Evolutionary conservation across 2,888 invertebrate species (phyloP).

Genomic region (Drosophila anomalata): DNA sequence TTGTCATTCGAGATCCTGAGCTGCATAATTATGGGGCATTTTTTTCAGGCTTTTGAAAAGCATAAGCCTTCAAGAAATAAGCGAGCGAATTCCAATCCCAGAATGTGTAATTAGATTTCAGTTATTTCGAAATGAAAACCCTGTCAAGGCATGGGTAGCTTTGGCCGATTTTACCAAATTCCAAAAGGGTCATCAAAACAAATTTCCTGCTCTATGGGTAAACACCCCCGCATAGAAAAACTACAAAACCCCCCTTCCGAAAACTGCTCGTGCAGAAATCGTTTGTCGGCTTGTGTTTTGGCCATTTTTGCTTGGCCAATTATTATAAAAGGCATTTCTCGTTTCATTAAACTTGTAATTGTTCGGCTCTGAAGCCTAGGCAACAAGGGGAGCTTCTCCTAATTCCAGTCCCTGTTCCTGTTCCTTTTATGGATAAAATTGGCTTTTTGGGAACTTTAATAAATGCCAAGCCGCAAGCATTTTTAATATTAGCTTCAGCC

Average conservation of each 20-base stretch:
- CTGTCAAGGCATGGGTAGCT: slow-evolving; percentile 13
- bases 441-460: slow-evolving; percentile 44
- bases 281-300: slow-evolving; percentile 24
- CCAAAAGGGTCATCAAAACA: slow-evolving; percentile 1
- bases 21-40: slow-evolving; percentile 62
- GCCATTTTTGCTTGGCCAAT: slow-evolving; percentile 49
- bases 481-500: slow-evolving; percentile 40
- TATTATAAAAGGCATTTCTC: slow-evolving; percentile 64
- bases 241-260: not conserved
- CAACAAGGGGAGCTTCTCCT: slow-evolving; percentile 20
- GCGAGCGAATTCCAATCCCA: slow-evolving; percentile 15
- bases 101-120: slow-evolving; percentile 43
- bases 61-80: slow-evolving; percentile 5
- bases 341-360: slow-evolving; percentile 68
- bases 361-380: slow-evolving; percentile 37
- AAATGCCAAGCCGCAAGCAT: slow-evolving; percentile 66
- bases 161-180: slow-evolving; percentile 4
- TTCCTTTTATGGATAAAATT: slow-evolving; percentile 23
- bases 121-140: slow-evolving; percentile 8
- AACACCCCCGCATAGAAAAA: not conserved
- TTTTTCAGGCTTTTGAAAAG: slow-evolving; percentile 21
- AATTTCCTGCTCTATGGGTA: slow-evolving; percentile 19
- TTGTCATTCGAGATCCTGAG: slow-evolving; percentile 49
- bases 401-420: not conserved
- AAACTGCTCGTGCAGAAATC: slow-evolving; percentile 34